Evolutionary conservation across 2,888 invertebrate genomes (phyloP), one percentile per base, ranked within the genome.

Genomic region (Nesidiocoris tenuis): DNA sequence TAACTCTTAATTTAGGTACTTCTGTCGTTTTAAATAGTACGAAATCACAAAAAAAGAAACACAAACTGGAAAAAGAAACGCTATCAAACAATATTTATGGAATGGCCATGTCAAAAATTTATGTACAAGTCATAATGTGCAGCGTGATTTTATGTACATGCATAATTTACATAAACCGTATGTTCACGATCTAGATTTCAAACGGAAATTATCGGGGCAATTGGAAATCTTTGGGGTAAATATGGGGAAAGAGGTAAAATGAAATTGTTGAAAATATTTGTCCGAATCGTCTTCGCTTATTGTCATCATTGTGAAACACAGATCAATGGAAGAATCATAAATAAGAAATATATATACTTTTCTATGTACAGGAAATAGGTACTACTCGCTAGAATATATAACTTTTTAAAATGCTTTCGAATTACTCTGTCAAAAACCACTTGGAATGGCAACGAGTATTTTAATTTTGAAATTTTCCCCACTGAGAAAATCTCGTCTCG

Each of bases 391-490:
- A 74, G 39, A 68, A 77, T 68, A 56, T 66, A 70, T 72, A 74
- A 63, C 63, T 74, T 74, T 75, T 71, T 25, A 67, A 74, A 68
- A 68, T 67, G 67, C 57, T 76, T 39, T 68, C 67, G 21, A 70
- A 57, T 59, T 70, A 70, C 70, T 17, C 59, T 22, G 67, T 63
- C 16, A 70, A 70, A 70, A 70, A 70, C 70, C 70, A 78, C 70
- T 61, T 78, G 77, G 77, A 77, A 78, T 78, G 77, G 77, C 75
- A 75, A 77, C 72, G 78, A 78, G 77, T 77, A 77, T 78, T 66
- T 59, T 66, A 68, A 74, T 59, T 71, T 76, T 68, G n/a, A n/a
- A n/a, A 74, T 59, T 70, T 25, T 39, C 39, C 12, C 39, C 12
- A 3, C 12, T 12, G 39, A 61, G 57, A 55, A 74, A 57, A 64